Evolutionary conservation across 2,113 vertebrate species (phyloP), one percentile per base, ranked within the genome.

Genomic region (Thalassarche chlororhynchos): DNA sequence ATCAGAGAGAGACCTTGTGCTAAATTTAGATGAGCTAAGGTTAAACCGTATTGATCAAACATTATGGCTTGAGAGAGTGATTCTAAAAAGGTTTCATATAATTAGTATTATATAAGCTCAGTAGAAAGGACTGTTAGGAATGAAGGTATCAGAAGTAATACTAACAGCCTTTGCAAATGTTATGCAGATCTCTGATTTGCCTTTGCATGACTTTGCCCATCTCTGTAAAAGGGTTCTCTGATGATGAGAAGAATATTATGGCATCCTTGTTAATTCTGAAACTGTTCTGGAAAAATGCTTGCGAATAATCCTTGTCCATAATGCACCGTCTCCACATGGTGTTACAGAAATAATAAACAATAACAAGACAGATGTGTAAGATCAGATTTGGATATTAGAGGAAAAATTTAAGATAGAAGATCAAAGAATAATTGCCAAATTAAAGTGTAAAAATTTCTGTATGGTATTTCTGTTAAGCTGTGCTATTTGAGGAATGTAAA

Each of bases 21-120:
- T 97, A 95, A 96, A 96, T 94, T 90, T 96, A 95, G 88, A 80
- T 91, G 91, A 93, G 74, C 89, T 97, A 95, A 93, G 94, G 94
- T 96, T 94, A 96, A 95, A 96, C 40, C 4, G 17, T 96, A 91
- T 97, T 96, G 90, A 97, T 97, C 84, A 94, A 96, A 96, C 88
- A 96, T 87, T 97, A 87, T 72, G 34, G 76, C 68, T 95, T 87
- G 91, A 96, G 66, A 75, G 36, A 81, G 70, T 90, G 79, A 61
- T 97, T 94, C 89, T 82, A 58, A 85, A 93, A 96, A 96, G 72
- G 60, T 70, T 96, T 95, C 87, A 81, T 64, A 66, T 86, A 97
- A 97, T 97, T 94, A 89, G 52, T 76, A 85, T 75, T 95, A 84
- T 94, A 91, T 87, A 96, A 97, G 66, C 86, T 93, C 49, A 46